Evolutionary conservation across 92 coral and sea anemone species (phyloP).

Genomic region (Bergia sp.): DNA sequence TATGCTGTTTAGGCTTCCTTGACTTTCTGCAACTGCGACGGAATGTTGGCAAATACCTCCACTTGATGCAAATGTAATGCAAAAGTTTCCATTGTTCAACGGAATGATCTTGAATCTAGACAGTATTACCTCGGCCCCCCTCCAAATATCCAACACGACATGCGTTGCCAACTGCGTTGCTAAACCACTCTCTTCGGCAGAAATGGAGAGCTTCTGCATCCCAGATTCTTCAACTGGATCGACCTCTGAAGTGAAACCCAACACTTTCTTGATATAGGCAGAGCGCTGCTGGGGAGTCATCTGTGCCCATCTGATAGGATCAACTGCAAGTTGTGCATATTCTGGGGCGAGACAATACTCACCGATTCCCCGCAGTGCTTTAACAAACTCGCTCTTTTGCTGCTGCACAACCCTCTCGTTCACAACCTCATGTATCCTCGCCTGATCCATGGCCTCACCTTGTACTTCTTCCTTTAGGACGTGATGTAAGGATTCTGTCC

Average conservation of each 20-base stretch:
- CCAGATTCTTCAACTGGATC: not conserved
- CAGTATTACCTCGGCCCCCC: constrained; percentile 29
- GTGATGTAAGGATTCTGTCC: constrained; percentile 44
- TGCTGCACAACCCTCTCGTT: constrained; percentile 37
- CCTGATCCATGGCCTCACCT: constrained; percentile 24
- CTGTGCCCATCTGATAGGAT: constrained; percentile 43
- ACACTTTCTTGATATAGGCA: constrained; percentile 30
- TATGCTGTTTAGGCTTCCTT: constrained; percentile 2
- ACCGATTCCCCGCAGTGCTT: constrained; percentile 44
- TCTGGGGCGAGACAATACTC: constrained; percentile 35
- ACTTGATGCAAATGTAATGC: constrained; percentile 29
- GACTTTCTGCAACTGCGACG: constrained; percentile 9
- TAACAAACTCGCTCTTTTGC: constrained; percentile 37
- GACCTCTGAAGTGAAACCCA: constrained; percentile 21
- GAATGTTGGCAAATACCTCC: constrained; percentile 32
- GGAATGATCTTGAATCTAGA: constrained; percentile 6
- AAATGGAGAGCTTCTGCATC: constrained; percentile 3
- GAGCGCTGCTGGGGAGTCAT: constrained; percentile 38
- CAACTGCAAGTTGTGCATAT: constrained; percentile 16
- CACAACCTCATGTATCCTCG: constrained; percentile 17
- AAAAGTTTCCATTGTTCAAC: constrained; percentile 16
- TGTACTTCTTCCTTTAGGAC: constrained; percentile 40
- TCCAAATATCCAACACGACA: constrained; percentile 33
- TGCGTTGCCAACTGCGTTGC: constrained; percentile 4
- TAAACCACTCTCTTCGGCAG: constrained; percentile 28